phyloP scores from a whole-genome alignment of 2,113 vertebrate species.

The Epinephelus lanceolatus region DNA sequence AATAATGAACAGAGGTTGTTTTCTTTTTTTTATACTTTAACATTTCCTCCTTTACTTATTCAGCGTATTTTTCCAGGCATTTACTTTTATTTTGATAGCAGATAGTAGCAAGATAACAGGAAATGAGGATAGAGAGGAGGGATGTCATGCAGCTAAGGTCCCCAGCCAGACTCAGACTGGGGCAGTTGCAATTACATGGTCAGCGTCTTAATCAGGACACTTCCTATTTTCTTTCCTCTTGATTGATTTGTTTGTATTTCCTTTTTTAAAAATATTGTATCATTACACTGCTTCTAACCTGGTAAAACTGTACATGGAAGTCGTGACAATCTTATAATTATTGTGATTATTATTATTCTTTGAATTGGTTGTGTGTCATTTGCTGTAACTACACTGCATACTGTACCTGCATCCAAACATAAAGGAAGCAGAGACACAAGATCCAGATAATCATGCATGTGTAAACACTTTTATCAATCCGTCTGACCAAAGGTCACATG shows the following conservation, averaged over 20 bases:
- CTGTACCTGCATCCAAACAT: neutral
- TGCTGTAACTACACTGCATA: neutral
- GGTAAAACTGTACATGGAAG: constrained; percentile 7
- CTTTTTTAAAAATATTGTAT: neutral
- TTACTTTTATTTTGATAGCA: constrained; percentile 16
- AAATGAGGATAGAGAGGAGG: constrained; percentile 18
- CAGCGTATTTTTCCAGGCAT: constrained; percentile 9
- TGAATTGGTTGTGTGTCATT: neutral
- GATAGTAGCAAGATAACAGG: neutral
- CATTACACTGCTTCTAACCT: neutral
- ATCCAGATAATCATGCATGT: constrained; percentile 1
- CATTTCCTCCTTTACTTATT: neutral
- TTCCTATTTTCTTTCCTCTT: neutral
- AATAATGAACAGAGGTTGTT: constrained; percentile 4
- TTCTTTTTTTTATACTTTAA: constrained; percentile 7
- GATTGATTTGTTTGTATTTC: neutral
- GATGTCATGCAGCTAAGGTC: neutral
- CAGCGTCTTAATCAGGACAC: neutral
- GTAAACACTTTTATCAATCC: constrained; percentile 36
- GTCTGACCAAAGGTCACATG: constrained; percentile 35
- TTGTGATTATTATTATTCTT: neutral
- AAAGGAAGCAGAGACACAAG: neutral
- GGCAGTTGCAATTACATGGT: neutral
- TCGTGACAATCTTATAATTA: neutral
- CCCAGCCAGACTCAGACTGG: neutral